Conservation (phyloP, 2,797 vertebrate genomes). For the Eidolon dupreanum region DNA sequence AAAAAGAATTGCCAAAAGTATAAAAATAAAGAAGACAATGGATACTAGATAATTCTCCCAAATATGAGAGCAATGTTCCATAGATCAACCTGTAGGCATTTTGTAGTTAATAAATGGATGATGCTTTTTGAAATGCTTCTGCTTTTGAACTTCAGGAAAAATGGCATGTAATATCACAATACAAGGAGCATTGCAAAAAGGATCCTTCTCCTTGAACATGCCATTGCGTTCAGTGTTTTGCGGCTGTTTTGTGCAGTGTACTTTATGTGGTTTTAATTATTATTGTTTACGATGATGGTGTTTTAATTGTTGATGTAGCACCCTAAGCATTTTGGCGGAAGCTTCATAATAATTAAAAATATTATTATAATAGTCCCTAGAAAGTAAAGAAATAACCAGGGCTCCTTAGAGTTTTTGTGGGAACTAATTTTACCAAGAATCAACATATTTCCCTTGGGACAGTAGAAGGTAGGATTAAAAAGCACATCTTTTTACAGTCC, state of each 20-base stretch:
- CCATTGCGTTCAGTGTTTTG: not conserved
- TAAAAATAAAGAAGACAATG: not conserved
- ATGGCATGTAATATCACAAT: not conserved
- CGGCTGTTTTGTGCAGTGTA: not conserved
- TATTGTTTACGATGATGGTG: conserved; percentile 58
- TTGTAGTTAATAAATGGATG: not conserved
- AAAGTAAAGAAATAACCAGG: conserved; percentile 50
- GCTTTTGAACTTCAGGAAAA: conserved; percentile 34
- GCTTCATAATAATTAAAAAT: conserved; percentile 67
- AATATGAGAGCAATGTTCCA: not conserved
- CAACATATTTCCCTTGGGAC: conserved; percentile 21
- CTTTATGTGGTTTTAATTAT: conserved; percentile 64
- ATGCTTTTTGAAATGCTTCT: not conserved
- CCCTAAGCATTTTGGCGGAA: conserved; percentile 23
- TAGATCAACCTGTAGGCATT: not conserved
- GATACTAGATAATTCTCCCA: not conserved
- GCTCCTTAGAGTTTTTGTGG: conserved; percentile 34
- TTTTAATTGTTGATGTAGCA: conserved; percentile 67
- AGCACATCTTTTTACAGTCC: not conserved
- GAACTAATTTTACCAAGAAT: conserved; percentile 49
- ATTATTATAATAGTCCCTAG: conserved; percentile 49
- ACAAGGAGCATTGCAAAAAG: not conserved
- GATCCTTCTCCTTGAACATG: not conserved
- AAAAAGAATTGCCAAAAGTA: too few species aligned
- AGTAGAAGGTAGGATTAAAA: conserved; percentile 57